A percentile compares a stretch with the other conserved stretches of the same genome.
phyloP scores from a whole-genome alignment of 2,888 invertebrate genomes.

The Drosophila macrospina region DNA sequence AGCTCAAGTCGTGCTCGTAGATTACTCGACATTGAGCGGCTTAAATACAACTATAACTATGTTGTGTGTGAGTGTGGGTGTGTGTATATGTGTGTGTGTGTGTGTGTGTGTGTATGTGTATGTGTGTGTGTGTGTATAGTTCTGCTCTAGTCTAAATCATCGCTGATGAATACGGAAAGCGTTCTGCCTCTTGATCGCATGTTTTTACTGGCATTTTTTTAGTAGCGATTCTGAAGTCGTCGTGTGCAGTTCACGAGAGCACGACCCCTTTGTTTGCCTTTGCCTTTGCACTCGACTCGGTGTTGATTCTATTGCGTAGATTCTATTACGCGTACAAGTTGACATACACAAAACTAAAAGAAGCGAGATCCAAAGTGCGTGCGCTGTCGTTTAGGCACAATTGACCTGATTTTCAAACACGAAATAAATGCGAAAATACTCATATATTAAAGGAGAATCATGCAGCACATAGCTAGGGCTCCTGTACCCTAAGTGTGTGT shows the following conservation, averaged over 20 bases:
- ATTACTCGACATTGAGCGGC: slow-evolving; percentile 12
- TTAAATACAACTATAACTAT: background rate
- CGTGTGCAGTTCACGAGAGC: slow-evolving; percentile 65
- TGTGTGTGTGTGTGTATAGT: background rate
- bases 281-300: background rate
- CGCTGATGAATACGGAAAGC: slow-evolving; percentile 18
- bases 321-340: slow-evolving; percentile 26
- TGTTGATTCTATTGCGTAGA: slow-evolving; percentile 26
- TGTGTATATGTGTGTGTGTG: too few species aligned
- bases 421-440: slow-evolving; percentile 33
- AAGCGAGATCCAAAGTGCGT: slow-evolving; percentile 11
- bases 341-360: slow-evolving; percentile 14
- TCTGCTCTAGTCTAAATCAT: slow-evolving; percentile 16
- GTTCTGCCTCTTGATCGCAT: slow-evolving; percentile 59
- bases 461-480: slow-evolving; percentile 14
- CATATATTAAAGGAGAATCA: slow-evolving; percentile 6
- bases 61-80: too few species aligned
- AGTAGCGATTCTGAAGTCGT: slow-evolving; percentile 79
- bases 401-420: slow-evolving; percentile 64
- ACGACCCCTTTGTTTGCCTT: slow-evolving; percentile 14
- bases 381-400: slow-evolving; percentile 36
- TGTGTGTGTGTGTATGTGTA: too few species aligned
- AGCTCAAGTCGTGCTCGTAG: background rate
- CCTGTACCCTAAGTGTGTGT: slow-evolving; percentile 18
- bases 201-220: slow-evolving; percentile 29